Conservation (phyloP, 2,797 vertebrate genomes). For the Etheostoma nigrum region DNA sequence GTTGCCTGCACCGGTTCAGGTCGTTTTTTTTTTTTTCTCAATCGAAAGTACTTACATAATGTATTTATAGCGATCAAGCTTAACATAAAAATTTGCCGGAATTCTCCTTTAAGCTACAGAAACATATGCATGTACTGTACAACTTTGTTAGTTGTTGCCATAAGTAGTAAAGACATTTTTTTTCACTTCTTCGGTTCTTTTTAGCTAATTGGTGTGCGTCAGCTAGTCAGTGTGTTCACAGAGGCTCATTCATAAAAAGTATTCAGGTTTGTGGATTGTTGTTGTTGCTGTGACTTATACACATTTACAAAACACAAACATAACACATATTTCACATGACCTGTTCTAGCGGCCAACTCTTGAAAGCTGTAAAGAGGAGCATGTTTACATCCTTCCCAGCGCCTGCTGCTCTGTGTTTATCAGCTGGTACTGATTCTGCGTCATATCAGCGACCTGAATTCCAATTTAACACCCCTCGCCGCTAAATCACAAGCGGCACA, state of each 20-base stretch:
- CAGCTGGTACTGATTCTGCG: background rate
- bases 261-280: background rate
- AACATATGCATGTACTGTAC: background rate
- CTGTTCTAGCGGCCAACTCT: background rate
- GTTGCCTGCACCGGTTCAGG: too few species aligned
- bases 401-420: constrained; percentile 11
- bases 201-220: background rate
- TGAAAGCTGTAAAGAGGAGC: background rate
- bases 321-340: background rate
- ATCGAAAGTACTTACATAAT: too few species aligned
- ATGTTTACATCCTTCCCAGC: background rate
- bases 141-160: background rate
- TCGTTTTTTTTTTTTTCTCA: too few species aligned
- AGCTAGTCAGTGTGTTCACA: too few species aligned
- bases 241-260: background rate
- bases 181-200: background rate
- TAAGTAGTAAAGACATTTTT: background rate
- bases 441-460: constrained; percentile 12
- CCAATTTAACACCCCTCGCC: background rate
- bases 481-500: background rate
- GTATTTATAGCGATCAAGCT: too few species aligned
- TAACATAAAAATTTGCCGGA: too few species aligned
- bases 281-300: too few species aligned
- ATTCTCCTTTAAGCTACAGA: background rate
- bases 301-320: background rate